Evolutionary conservation across 2,888 invertebrate species (phyloP), one percentile per base, ranked within the genome.

Genomic region (Heliconius cydno): DNA sequence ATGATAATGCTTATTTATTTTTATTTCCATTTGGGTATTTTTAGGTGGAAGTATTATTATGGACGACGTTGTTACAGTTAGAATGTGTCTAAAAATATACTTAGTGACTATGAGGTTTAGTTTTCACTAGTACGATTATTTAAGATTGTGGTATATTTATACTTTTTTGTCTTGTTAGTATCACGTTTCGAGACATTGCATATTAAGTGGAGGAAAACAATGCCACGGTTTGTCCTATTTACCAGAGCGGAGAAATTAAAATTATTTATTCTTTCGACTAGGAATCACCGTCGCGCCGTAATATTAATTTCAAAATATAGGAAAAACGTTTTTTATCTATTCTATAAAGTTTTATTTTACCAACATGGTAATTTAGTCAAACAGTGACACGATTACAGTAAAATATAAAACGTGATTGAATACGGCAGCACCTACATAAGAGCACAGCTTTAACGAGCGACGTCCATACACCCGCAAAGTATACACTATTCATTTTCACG

Each of bases 371-470:
- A 77, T 41, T 72, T n/a, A 46, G 28, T 65, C 28, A 77, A 80
- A 80, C 77, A 74, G 77, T 77, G 74, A 80, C 74, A 28, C 79
- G 66, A 81, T 79, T 79, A 76, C 75, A n/a, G 80, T 71, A 70
- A 79, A 72, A 81, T 74, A 82, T 79, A 80, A 72, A 76, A 75
- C 77, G 63, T 77, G 82, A 78, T 81, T 77, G 82, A 77, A 81
- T 80, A 78, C 80, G 82, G 78, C 76, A 81, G 80, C 6, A 84
- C 85, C 80, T 52, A 84, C 85, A 86, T 86, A 87, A 87, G 88
- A 86, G 88, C 92, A 86, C 82, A 86, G 85, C 83, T 86, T 85
- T 88, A 89, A 89, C 87, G 88, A 88, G 82, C 84, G 85, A 84
- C 84, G 82, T 81, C 84, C 79, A 83, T 81, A 86, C 85, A 86